Conservation (phyloP, 2,113 vertebrate species). For the Ochotona princeps region DNA sequence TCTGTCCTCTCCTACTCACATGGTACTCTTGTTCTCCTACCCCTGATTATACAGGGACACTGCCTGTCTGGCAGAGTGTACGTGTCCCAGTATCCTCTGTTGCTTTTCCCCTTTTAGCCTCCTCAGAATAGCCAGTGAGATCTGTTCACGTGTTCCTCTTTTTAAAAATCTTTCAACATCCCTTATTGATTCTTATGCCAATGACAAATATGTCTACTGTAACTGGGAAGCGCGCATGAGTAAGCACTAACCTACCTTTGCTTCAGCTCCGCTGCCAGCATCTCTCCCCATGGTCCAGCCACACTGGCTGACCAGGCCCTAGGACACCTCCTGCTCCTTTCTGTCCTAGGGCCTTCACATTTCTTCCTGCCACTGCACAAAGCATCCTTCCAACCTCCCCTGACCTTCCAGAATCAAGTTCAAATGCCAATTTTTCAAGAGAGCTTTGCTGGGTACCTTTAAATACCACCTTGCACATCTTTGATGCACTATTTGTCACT, state of each 20-base stretch:
- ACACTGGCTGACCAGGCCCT: neutral
- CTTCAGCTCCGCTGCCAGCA: too few relatives aligned
- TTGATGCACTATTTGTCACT: constrained; percentile 10
- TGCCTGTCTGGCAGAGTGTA: neutral
- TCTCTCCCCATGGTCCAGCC: neutral
- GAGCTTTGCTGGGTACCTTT: neutral
- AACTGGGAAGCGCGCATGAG: neutral
- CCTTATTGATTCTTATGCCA: neutral
- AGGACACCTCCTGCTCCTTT: neutral
- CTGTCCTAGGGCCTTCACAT: neutral
- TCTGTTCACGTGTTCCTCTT: neutral
- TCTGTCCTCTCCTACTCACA: neutral
- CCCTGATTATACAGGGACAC: neutral
- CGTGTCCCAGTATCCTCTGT: neutral
- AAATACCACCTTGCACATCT: neutral
- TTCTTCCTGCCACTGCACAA: neutral
- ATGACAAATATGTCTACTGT: neutral
- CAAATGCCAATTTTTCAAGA: neutral
- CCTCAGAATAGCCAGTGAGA: neutral
- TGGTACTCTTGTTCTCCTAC: neutral
- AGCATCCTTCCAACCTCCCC: neutral
- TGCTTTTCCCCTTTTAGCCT: neutral
- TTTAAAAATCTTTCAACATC: neutral
- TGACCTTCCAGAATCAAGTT: neutral
- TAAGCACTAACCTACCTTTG: neutral